A percentile compares a stretch with the other conserved stretches of the same genome.
Conservation (phyloP, 2,888 invertebrate genomes). For the Antheraea assamensis region DNA sequence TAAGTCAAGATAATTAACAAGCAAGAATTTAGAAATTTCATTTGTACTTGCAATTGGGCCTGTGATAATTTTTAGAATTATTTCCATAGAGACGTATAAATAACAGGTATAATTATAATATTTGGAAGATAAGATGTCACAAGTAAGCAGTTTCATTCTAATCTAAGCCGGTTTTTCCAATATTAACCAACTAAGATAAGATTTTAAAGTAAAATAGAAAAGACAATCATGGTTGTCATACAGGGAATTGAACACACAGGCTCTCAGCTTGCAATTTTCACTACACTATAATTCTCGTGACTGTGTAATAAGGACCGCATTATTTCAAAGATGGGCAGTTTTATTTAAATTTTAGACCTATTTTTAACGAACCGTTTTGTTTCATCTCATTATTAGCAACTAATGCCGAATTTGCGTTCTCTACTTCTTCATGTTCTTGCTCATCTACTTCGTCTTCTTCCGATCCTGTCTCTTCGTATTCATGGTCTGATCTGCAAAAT, state of each 20-base stretch:
- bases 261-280: background rate
- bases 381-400: constrained; percentile 59
- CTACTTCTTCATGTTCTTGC: constrained; percentile 85
- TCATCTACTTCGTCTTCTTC: constrained; percentile 86
- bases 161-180: background rate
- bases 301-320: background rate
- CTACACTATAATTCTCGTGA: background rate
- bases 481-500: constrained; percentile 84
- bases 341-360: background rate
- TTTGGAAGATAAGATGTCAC: background rate
- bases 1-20: background rate
- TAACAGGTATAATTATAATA: too few species aligned
- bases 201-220: background rate
- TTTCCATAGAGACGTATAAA: too few species aligned
- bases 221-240: background rate
- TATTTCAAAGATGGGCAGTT: background rate
- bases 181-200: background rate
- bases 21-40: background rate
- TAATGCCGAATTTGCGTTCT: constrained; percentile 76
- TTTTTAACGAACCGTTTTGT: constrained; percentile 61
- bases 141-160: too few species aligned
- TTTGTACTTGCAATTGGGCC: too few species aligned
- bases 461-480: constrained; percentile 85
- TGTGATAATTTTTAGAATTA: too few species aligned
- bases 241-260: background rate